Evolutionary conservation across 2,113 vertebrate genomes (phyloP).

Genomic region (Dipodomys ordii): DNA sequence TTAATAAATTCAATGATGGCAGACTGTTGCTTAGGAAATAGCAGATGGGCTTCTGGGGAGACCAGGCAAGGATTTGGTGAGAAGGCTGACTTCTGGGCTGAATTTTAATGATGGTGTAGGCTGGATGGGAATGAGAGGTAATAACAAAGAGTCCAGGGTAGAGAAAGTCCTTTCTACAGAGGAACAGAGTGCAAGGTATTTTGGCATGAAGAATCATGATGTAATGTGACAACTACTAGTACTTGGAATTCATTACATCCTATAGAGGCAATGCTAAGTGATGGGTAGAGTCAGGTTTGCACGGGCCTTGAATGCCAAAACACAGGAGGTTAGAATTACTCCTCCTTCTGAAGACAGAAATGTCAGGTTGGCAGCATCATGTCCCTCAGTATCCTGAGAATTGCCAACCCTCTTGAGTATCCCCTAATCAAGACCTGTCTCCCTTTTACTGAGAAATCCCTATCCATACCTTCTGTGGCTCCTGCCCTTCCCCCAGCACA

Average conservation of each 20-base stretch:
- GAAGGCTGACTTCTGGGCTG: not conserved
- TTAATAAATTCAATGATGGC: not conserved
- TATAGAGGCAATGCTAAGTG: not conserved
- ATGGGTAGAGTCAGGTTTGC: not conserved
- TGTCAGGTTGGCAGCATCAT: not conserved
- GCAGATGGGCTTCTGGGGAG: not conserved
- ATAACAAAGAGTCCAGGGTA: not conserved
- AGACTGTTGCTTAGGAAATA: not conserved
- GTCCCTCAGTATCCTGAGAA: not conserved
- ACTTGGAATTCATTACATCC: not conserved
- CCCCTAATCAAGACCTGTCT: not conserved
- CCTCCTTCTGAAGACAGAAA: not conserved
- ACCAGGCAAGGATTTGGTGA: no score
- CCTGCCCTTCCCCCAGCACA: not conserved
- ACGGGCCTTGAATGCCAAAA: not conserved
- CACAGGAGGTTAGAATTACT: not conserved
- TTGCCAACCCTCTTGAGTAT: accelerated
- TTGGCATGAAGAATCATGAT: not conserved
- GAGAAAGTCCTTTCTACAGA: not conserved
- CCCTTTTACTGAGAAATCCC: not conserved
- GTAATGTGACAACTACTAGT: not conserved
- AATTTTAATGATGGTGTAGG: not conserved
- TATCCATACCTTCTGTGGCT: not conserved
- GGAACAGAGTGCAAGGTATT: not conserved
- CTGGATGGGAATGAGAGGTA: not conserved